Percentiles rank a stretch among this genome's conserved stretches.
phyloP scores from a whole-genome alignment of 2,797 vertebrate genomes.

The Sebastes goodei region DNA sequence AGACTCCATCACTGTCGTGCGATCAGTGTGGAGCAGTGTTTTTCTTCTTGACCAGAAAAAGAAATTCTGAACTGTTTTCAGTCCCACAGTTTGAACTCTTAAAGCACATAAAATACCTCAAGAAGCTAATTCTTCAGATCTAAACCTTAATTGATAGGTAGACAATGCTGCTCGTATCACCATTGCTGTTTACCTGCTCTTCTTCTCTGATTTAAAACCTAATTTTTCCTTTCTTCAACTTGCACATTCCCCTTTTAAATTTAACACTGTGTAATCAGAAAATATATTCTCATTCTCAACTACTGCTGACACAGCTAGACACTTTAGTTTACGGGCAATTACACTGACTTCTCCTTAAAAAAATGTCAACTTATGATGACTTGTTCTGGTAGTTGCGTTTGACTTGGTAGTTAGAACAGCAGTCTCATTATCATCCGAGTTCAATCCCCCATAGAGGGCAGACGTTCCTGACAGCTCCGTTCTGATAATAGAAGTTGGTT shows the following conservation, averaged over 20 bases:
- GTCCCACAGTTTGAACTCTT: not conserved
- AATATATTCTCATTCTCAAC: too few species aligned
- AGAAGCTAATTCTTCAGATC: not conserved
- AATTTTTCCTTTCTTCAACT: not conserved
- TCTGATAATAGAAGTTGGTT: not conserved
- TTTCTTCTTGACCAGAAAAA: not conserved
- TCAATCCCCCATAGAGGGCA: not conserved
- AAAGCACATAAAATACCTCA: not conserved
- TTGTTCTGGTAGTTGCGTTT: not conserved
- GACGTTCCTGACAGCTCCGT: not conserved
- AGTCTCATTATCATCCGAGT: not conserved
- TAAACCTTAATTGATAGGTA: too few species aligned
- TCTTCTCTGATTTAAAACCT: not conserved
- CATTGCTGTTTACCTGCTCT: not conserved
- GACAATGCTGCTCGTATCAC: not conserved
- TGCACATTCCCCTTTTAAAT: too few species aligned
- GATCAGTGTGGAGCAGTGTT: not conserved
- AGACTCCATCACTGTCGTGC: not conserved
- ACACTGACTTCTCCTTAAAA: not conserved
- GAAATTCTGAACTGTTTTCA: not conserved
- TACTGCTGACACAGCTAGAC: not conserved
- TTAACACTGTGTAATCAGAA: too few species aligned
- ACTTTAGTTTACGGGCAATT: not conserved
- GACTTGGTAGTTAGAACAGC: not conserved
- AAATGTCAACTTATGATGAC: not conserved